Evolutionary conservation across 1,140 invertebrate species (phyloP).

Genomic region (Palaemon carinicauda): DNA sequence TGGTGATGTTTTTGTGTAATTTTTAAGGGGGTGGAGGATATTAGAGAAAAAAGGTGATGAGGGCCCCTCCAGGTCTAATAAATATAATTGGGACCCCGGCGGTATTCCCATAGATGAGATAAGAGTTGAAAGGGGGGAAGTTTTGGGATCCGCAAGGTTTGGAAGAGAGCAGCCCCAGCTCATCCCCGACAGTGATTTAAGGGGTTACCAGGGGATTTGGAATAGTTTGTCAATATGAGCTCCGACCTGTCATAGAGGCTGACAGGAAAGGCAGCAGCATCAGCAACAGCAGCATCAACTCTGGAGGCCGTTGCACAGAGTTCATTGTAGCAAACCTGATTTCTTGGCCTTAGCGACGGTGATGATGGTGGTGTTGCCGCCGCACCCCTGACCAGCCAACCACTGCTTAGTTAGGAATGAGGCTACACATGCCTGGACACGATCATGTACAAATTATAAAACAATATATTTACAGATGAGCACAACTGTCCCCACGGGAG

Average conservation of each 20-base stretch:
- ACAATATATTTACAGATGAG: slow-evolving; percentile 57
- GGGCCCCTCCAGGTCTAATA: slow-evolving; percentile 51
- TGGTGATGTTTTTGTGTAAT: not conserved
- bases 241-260: slow-evolving; percentile 10
- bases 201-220: too few species aligned
- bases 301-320: too few species aligned
- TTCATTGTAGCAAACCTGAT: too few species aligned
- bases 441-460: slow-evolving; percentile 57
- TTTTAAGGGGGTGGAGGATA: not conserved
- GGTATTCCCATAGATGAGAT: not conserved
- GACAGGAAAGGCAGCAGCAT: too few species aligned
- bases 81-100: slow-evolving; percentile 40
- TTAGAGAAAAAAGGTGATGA: not conserved
- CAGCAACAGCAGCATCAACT: too few species aligned
- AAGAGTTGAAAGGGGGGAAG: not conserved
- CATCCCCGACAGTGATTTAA: too few species aligned
- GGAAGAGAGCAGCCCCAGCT: too few species aligned
- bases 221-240: not conserved
- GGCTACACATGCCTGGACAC: slow-evolving; percentile 42
- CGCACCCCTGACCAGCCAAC: not conserved
- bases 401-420: not conserved
- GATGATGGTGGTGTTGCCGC: not conserved
- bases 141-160: too few species aligned
- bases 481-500: slow-evolving; percentile 3
- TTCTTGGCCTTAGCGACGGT: not conserved